Base-by-base conservation (phyloP, 2,888 invertebrate species). In the Cheilosia pagana region DNA sequence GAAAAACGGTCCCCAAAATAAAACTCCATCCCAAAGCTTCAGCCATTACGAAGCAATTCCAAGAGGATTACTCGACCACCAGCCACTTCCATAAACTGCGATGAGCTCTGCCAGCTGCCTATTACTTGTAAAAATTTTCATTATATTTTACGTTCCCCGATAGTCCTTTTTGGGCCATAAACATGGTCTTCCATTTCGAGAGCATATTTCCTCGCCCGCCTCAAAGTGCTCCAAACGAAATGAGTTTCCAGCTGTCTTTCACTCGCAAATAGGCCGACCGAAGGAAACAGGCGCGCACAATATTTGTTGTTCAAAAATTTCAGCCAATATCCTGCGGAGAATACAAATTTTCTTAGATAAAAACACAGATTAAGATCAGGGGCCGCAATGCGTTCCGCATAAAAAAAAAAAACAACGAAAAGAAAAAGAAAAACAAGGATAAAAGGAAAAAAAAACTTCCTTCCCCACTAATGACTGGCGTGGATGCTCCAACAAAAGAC, bases 81-180 rank as follows among this genome's bases (percentile, higher is more conserved):
- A 71, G n/a, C 5, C 5, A 48, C 50, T 25, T 23, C 48, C 65
- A 23, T 57, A 70, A 70, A 65, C 68, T 50, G 68, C 68, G 50
- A 70, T 70, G 60, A 62, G 76, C 59, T 55, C 62, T 39, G 41
- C 63, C 57, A 79, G 52, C 55, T 62, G 60, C 39, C 60, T 41
- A 60, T 53, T 52, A 65, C 75, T 81, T 67, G 75, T 55, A 81
- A 70, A 67, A 81, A 76, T 59, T 35, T 67, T 81, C 75, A 76
- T 81, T 76, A 85, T 81, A 41, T 81, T 85, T 85, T 76, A 85
- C 81, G 65, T 67, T 67, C 75, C 81, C 81, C 81, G 53, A 81
- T 67, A 76, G 75, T 71, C 75, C 71, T 67, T 71, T 75, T 71
- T 81, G 12, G 74, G 65, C 23, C 70, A 71, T 81, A 72, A 85